Evolutionary conservation across 2,797 vertebrate species (phyloP), one percentile per base, ranked within the genome.

Genomic region (Malacoctenus gilli): DNA sequence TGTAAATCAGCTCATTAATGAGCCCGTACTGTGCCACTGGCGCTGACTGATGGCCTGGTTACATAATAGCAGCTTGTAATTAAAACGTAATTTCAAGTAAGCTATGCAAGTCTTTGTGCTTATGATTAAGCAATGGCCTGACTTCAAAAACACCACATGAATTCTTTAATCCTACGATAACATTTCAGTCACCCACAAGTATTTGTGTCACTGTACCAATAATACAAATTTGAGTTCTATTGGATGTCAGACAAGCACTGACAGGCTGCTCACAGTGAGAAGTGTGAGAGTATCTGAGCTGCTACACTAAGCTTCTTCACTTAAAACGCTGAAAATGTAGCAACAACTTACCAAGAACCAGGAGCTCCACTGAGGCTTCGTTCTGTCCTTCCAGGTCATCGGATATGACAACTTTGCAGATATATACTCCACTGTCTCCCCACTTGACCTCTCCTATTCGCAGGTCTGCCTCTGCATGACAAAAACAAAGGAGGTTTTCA

Each of bases 351-450:
- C 96, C 96, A 60, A 98, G 83, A 73, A 98, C 96, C 72, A 98
- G 92, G 39, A 98, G 87, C 65, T 98, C 95, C 81, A 95, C 93
- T 0, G 92, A 91, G n/a, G 92, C 95, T 84, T 98, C 96, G 25
- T 93, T 97, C 57, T 92, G 92, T 57, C 96, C 96, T 68, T 96
- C 95, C 50, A 96, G 84, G 52, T 98, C 96, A 46, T 98, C 95
- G 0, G 95, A 86, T 56, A 94, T 95, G 25, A 94, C 92, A 68
- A 96, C 92, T 49, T 95, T 92, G 41, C 95, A 97, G 79, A 93
- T 94, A 78, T 97, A 97, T 31, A 96, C 91, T 1, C 95, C 95
- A 7, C 95, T 96, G 87, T 97, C 95, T 38, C 95, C 95, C 95
- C 95, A 97, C 87, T 94, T 88, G 72, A 96, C 59, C 61, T 93